Conservation (phyloP, 92 coral and sea anemone species). For the Blastomussa wellsi region DNA sequence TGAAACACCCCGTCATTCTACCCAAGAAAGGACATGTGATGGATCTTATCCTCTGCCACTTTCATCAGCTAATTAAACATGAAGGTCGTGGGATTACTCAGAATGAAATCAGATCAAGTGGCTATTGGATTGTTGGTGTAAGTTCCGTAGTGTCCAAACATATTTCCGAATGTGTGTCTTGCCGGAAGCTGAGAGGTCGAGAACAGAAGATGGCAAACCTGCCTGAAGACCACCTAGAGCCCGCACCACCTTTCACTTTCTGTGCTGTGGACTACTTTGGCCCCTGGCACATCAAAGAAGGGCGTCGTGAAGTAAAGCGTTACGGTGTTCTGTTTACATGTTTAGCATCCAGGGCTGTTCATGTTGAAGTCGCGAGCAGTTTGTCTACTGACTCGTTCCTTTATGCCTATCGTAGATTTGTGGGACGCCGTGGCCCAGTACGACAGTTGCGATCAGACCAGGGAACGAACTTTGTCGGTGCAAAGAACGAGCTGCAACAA, state of each 20-base stretch:
- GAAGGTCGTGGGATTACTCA: slow-evolving; percentile 7
- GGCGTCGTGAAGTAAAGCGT: slow-evolving; percentile 32
- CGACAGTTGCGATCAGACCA: too few relatives aligned
- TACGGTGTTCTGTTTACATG: slow-evolving; percentile 27
- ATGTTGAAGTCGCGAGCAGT: too few relatives aligned
- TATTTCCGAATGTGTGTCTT: slow-evolving; percentile 1
- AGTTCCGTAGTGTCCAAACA: not conserved
- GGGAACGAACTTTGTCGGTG: too few relatives aligned
- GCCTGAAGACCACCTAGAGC: too few relatives aligned
- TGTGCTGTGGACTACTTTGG: slow-evolving; percentile 39
- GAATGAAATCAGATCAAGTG: slow-evolving; percentile 12
- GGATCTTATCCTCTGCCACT: not conserved
- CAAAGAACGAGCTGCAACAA: too few relatives aligned
- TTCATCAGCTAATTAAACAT: not conserved
- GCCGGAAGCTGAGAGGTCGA: too few relatives aligned
- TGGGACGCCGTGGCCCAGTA: too few relatives aligned
- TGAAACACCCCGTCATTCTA: slow-evolving; percentile 7
- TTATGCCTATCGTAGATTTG: too few relatives aligned
- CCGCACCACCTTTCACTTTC: too few relatives aligned
- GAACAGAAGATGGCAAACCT: too few relatives aligned
- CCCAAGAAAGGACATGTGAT: slow-evolving; percentile 16
- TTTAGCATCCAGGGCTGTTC: too few relatives aligned
- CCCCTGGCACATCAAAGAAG: slow-evolving; percentile 40
- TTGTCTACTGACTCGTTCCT: too few relatives aligned
- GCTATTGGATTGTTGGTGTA: slow-evolving; percentile 28